Base-by-base conservation (phyloP, 2,888 invertebrate species). In the Dryobota labecula region DNA sequence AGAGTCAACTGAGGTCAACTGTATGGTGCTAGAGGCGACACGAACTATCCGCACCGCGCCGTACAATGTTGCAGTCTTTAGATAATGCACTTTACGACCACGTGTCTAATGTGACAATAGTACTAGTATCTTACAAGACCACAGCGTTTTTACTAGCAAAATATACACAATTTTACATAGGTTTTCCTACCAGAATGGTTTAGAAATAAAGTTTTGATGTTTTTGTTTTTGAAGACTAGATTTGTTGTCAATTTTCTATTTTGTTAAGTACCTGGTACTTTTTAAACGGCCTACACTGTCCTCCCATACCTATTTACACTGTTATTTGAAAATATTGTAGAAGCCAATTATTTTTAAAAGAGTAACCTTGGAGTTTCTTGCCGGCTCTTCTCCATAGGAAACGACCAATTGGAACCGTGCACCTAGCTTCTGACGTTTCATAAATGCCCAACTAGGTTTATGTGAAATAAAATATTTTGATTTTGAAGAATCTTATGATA, bases 1-100 rank as follows among this genome's bases (percentile, higher is more conserved):
- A 72, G 84, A 79, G 84, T 84, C 85, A 84, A 84, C 84, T 85
- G 78, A 85, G 85, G 84, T 84, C 84, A 84, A 84, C 80, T 83
- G 72, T 70, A 83, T 81, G 81, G 81, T 81, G 70, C 71, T 68
- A 68, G 36, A 62, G 69, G 47, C 70, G 68, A 73, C 73, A 63
- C 64, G 57, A 36, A 38, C 73, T 75, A 69, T 63, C 66, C 73
- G 65, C 70, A 58, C 57, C 51, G 67, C n/a, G 24, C 36, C 30
- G 33, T 64, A 78, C 71, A 66, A 71, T 75, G 76, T 78, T 74
- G 79, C 69, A 58, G 80, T 57, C 60, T 58, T 58, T 74, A 72
- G 53, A 64, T 47, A 73, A 57, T 61, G 49, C 65, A 77, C 54
- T 20, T 79, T 54, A 77, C n/a, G 57, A 30, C 24, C 53, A 78